These are phyloP conservation scores for Tiliqua scincoides DNA, from an alignment of 2,113 vertebrate genomes.

Conservation along the genomic window DNA sequence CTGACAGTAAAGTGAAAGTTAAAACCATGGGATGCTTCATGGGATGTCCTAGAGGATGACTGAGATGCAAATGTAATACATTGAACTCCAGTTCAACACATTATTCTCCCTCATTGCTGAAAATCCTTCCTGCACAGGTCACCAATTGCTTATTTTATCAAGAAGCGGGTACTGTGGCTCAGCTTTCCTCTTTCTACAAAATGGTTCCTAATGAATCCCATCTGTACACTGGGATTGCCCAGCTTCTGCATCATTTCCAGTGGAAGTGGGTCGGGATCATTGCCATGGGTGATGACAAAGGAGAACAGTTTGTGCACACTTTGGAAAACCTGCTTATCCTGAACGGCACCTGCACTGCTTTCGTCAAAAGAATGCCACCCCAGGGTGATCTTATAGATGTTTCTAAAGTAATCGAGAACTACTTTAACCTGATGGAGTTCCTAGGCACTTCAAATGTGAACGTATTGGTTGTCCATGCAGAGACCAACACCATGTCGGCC, in stretches of 20 bases:
- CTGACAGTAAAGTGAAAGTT: too few species aligned
- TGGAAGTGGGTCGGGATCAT: constrained; percentile 2
- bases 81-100: too few species aligned
- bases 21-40: too few species aligned
- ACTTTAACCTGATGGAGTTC: background rate
- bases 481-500: background rate
- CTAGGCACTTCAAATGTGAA: background rate
- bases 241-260: background rate
- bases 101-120: background rate
- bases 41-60: too few species aligned
- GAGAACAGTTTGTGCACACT: background rate
- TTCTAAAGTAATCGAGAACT: background rate
- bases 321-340: background rate
- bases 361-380: background rate
- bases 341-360: background rate
- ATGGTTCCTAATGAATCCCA: background rate
- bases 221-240: background rate
- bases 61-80: too few species aligned
- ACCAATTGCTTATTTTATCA: background rate
- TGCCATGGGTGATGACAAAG: background rate
- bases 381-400: background rate
- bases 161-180: background rate
- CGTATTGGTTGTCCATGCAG: background rate
- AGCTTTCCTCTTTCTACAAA: background rate
- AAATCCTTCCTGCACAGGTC: background rate